A percentile compares a stretch with the other conserved stretches of the same genome.
These are phyloP conservation scores for Eufriesea mexicana DNA, from an alignment of 1,140 invertebrate species.

Conservation along the genomic window DNA sequence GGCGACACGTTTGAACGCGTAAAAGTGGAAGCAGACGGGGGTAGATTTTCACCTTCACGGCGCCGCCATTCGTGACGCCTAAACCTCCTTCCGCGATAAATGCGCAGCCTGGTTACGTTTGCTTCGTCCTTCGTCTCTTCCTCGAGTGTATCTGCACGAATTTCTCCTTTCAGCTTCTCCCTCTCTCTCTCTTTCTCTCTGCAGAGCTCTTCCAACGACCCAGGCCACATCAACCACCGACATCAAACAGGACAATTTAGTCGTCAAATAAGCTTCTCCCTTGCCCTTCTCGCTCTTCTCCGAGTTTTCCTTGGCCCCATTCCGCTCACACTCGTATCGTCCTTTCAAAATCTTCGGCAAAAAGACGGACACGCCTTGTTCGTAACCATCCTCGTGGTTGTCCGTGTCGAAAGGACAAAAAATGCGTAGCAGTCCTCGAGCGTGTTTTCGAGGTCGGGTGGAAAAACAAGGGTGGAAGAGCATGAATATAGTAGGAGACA, in stretches of 20 bases:
- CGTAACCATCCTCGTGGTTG: neutral
- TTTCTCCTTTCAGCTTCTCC: neutral
- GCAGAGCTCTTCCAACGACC: constrained; percentile 16
- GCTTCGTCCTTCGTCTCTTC: neutral
- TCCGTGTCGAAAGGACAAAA: neutral
- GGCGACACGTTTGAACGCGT: neutral
- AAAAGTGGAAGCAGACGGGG: constrained; percentile 22
- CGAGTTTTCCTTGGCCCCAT: neutral
- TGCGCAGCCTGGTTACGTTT: constrained; percentile 5
- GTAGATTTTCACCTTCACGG: constrained; percentile 12
- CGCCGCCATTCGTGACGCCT: neutral
- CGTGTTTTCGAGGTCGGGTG: neutral
- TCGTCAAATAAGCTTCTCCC: constrained; percentile 68
- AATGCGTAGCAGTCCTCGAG: neutral
- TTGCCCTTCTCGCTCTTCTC: neutral
- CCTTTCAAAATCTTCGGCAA: neutral
- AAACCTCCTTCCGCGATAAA: constrained; percentile 20
- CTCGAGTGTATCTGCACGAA: constrained; percentile 2
- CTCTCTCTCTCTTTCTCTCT: neutral
- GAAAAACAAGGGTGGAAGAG: constrained; percentile 1
- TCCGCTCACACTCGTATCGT: neutral
- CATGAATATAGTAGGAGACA: neutral
- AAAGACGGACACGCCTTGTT: neutral
- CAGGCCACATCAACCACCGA: constrained; percentile 63
- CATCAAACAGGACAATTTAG: constrained; percentile 77